phyloP scores from a whole-genome alignment of 2,113 vertebrate genomes.

The Gallinago jamesoni region DNA sequence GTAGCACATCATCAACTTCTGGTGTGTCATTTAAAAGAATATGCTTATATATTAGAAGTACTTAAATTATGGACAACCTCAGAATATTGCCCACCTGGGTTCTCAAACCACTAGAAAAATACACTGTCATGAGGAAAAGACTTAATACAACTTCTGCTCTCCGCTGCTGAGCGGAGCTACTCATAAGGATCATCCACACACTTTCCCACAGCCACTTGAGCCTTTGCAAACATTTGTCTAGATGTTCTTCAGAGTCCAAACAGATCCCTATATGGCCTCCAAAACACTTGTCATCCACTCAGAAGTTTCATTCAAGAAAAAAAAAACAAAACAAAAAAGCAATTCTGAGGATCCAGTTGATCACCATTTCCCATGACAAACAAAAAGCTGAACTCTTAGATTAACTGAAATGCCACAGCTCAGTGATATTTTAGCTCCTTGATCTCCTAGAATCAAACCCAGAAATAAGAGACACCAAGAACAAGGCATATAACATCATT shows the following conservation, averaged over 20 bases:
- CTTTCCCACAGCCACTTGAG: neutral
- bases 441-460: neutral
- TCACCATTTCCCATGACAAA: neutral
- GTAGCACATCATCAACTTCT: slow-evolving; percentile 47
- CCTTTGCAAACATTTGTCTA: slow-evolving; percentile 20
- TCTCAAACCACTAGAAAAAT: neutral
- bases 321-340: neutral
- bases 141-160: neutral
- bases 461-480: neutral
- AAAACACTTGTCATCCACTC: neutral
- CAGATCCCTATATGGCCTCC: neutral
- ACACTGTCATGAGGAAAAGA: neutral
- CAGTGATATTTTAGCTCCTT: neutral
- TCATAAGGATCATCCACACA: neutral
- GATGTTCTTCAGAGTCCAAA: no score
- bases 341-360: neutral
- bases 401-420: neutral
- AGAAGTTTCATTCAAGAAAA: neutral
- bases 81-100: neutral
- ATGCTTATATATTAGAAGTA: slow-evolving; percentile 31
- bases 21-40: slow-evolving; percentile 31
- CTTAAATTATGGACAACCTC: neutral
- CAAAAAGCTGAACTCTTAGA: neutral
- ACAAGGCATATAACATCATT: neutral
- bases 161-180: neutral